phyloP scores from a whole-genome alignment of 92 coral and sea anemone genomes.

The Zoanthus sansibaricus region DNA sequence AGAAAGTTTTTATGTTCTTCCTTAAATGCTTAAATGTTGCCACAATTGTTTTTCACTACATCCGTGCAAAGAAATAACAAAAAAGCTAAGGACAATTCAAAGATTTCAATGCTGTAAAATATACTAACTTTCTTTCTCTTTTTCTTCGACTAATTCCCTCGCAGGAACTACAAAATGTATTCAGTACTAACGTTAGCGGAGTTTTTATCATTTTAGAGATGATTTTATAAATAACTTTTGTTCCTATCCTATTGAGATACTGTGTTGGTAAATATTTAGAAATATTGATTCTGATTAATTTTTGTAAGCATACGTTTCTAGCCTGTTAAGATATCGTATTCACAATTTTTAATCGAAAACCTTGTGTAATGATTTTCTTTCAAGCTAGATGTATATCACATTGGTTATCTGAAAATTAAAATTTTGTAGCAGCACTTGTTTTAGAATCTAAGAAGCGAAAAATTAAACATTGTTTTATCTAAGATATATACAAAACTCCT shows the following conservation, averaged over 20 bases:
- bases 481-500: not conserved
- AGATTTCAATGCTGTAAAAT: not conserved
- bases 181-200: not conserved
- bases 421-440: not conserved
- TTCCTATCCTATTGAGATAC: not conserved
- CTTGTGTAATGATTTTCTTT: too few relatives aligned
- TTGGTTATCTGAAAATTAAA: too few relatives aligned
- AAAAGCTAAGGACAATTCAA: not conserved
- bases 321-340: too few relatives aligned
- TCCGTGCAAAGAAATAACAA: not conserved
- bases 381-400: too few relatives aligned
- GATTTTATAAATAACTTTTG: too few relatives aligned
- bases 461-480: not conserved
- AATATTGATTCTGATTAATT: too few relatives aligned
- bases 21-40: not conserved
- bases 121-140: constrained; percentile 48
- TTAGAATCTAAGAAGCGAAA: not conserved
- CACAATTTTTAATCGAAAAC: too few relatives aligned
- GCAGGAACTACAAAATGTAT: constrained; percentile 37
- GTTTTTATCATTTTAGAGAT: not conserved
- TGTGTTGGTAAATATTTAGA: not conserved
- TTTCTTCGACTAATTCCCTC: constrained; percentile 41
- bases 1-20: not conserved
- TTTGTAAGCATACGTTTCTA: too few relatives aligned
- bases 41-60: not conserved